These are phyloP conservation scores for Cenopis cana DNA, from an alignment of 2,888 invertebrate genomes.

Conservation along the genomic window DNA sequence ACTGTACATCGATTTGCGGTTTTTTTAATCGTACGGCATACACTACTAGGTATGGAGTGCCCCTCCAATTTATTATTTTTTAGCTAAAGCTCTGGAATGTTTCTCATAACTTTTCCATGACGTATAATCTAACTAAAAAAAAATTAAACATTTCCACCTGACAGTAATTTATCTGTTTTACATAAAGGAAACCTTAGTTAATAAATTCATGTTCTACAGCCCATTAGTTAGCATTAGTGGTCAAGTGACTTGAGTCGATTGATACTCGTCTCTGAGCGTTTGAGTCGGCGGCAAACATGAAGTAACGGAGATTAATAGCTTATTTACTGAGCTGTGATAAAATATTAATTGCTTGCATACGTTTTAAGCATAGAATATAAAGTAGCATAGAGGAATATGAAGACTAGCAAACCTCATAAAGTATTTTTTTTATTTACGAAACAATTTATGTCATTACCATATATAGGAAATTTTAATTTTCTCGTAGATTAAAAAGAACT, in stretches of 20 bases:
- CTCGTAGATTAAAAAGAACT: too few relatives aligned
- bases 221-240: constrained; percentile 33
- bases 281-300: constrained; percentile 23
- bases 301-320: constrained; percentile 35
- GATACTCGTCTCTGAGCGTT: constrained; percentile 20
- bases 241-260: constrained; percentile 22
- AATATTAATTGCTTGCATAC: constrained; percentile 39
- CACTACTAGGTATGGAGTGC: too few relatives aligned
- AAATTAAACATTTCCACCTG: constrained; percentile 8
- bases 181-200: constrained; percentile 27
- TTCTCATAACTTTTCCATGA: background rate
- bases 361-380: constrained; percentile 9
- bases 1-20: too few relatives aligned
- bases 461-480: too few relatives aligned
- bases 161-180: constrained; percentile 25
- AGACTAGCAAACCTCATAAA: too few relatives aligned
- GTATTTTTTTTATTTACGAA: too few relatives aligned
- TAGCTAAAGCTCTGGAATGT: background rate
- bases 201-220: constrained; percentile 19
- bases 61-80: too few relatives aligned
- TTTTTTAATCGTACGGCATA: too few relatives aligned
- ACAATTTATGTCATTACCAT: too few relatives aligned
- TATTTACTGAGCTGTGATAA: constrained; percentile 33
- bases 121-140: background rate
- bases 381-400: background rate